phyloP scores from a whole-genome alignment of 2,797 vertebrate genomes.

The Benthosema pterotum region DNA sequence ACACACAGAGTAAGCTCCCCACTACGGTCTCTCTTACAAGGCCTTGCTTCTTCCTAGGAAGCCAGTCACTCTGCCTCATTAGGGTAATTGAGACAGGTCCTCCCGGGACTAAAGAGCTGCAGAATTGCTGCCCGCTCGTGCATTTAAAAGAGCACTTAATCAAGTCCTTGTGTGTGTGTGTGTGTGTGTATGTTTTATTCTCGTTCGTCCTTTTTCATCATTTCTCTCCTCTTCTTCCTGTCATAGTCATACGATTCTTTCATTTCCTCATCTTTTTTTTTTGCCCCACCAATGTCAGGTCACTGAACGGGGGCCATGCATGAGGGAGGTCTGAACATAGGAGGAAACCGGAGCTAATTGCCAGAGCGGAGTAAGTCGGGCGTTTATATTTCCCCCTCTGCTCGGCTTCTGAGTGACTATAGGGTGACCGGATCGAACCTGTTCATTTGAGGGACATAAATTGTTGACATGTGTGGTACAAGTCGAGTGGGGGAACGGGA shows the following conservation, averaged over 20 bases:
- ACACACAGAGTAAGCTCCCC: constrained; percentile 16
- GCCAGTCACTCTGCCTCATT: constrained; percentile 73
- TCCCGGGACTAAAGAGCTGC: constrained; percentile 71
- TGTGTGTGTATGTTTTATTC: constrained; percentile 53
- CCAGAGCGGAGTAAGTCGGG: constrained; percentile 44
- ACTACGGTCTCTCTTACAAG: constrained; percentile 33
- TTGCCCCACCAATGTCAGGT: constrained; percentile 22
- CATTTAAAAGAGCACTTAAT: constrained; percentile 75
- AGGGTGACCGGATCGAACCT: no score
- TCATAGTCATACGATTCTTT: constrained; percentile 43
- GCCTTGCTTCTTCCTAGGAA: constrained; percentile 55
- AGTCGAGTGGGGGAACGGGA: no score
- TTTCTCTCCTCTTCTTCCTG: constrained; percentile 31
- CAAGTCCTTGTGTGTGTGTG: constrained; percentile 58
- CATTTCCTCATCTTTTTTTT: constrained; percentile 18
- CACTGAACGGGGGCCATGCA: constrained; percentile 30
- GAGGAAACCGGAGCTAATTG: constrained; percentile 52
- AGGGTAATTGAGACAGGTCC: constrained; percentile 78
- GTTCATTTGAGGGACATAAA: no score
- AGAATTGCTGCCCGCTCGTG: constrained; percentile 66
- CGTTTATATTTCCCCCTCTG: constrained; percentile 36
- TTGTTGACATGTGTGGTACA: no score
- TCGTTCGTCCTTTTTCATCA: constrained; percentile 45
- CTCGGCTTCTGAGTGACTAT: background rate
- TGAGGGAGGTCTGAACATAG: constrained; percentile 23